A percentile compares a stretch with the other conserved stretches of the same genome.
phyloP scores from a whole-genome alignment of 1,140 invertebrate genomes.

The Hesperophylax magnus region DNA sequence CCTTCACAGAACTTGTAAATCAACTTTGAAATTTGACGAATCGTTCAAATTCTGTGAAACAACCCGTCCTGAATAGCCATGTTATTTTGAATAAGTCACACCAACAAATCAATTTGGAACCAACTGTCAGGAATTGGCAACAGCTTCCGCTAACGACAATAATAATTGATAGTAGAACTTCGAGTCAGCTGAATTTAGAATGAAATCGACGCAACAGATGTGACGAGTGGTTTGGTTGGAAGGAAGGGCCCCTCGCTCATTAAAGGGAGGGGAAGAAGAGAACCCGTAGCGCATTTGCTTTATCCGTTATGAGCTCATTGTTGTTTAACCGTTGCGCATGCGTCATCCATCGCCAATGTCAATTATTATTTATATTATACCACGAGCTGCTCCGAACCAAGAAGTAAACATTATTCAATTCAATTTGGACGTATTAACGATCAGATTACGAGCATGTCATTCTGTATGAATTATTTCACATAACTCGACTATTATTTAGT shows the following conservation, averaged over 20 bases:
- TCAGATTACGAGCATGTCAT: background rate
- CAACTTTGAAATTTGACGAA: no score
- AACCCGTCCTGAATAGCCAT: no score
- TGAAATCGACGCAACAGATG: constrained; percentile 28
- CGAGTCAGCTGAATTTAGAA: background rate
- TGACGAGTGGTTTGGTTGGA: background rate
- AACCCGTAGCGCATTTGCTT: constrained; percentile 38
- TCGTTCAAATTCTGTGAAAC: no score
- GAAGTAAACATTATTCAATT: constrained; percentile 22
- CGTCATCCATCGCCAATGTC: constrained; percentile 36
- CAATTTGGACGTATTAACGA: constrained; percentile 20
- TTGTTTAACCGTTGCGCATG: constrained; percentile 41
- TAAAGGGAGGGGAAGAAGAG: background rate
- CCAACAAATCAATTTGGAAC: background rate
- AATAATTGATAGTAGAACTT: background rate
- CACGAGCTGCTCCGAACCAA: background rate
- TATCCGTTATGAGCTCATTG: constrained; percentile 44
- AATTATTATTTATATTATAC: constrained; percentile 21
- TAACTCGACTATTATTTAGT: no score
- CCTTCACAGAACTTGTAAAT: no score
- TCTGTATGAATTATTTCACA: no score
- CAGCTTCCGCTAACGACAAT: background rate
- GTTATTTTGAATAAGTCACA: no score
- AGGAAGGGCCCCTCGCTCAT: constrained; percentile 13
- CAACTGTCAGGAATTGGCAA: background rate